Evolutionary conservation across 2,113 vertebrate genomes (phyloP), one percentile per base, ranked within the genome.

Genomic region (Oxyura jamaicensis): DNA sequence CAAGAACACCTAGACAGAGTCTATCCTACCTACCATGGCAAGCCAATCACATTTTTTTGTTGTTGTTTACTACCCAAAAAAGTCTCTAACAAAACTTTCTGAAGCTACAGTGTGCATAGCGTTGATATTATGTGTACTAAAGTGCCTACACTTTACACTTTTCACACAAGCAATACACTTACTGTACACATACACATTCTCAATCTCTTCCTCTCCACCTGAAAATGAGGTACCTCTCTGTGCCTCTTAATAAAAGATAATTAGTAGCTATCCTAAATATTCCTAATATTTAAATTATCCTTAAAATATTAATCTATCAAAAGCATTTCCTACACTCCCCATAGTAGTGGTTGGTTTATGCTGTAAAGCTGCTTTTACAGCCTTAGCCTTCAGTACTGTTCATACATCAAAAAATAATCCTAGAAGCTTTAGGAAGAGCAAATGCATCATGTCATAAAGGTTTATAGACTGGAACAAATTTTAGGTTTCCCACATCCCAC

Each of bases 371-470:
- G 42, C 29, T 42, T 48, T 44, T 36, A 33, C 5, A 72, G 12
- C 6, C 35, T 31, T 31, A 33, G 36, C 28, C 28, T 84, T 67
- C 4, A 4, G 46, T 90, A 74, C 3, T 60, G 21, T 48, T 22
- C 88, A 46, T 39, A 60, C 7, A 42, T 9, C 8, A 68, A 90
- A 44, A 90, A 63, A 63, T 52, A 23, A 83, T 10, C 26, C 41
- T 13, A 18, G 53, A 88, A 86, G 29, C 31, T 72, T 44, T 56
- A 62, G 25, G 86, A 74, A 25, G 78, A 79, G 52, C 13, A 13
- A 2, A 56, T 1, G 9, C 6, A 83, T 17, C 15, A 8, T 5
- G 10, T 28, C 2, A 4, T 23, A 73, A 33, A 39, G 8, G 2
- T 44, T 75, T 50, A 48, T 6, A 6, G 31, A 5, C 39, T 31